Evolutionary conservation across 2,113 vertebrate genomes (phyloP).

Genomic region (Crypturellus undulatus): DNA sequence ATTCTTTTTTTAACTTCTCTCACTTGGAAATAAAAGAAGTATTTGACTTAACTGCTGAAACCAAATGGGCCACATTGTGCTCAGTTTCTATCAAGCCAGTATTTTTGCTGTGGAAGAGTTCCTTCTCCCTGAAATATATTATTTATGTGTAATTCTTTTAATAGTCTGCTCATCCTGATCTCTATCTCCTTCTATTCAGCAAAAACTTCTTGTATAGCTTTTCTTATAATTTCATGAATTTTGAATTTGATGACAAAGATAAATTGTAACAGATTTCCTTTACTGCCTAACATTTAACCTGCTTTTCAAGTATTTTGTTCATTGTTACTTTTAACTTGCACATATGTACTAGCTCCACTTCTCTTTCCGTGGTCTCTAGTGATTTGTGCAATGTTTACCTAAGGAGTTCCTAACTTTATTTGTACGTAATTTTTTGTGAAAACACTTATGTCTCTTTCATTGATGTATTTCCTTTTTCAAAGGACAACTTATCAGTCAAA

Average conservation of each 20-base stretch:
- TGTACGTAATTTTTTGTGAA: background rate
- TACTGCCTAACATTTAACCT: background rate
- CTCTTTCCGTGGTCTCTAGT: background rate
- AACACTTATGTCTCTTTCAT: background rate
- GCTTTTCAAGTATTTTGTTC: background rate
- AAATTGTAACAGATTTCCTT: background rate
- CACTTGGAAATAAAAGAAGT: background rate
- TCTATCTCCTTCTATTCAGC: slow-evolving; percentile 1
- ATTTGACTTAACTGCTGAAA: background rate
- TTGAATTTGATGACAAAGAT: background rate
- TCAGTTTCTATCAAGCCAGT: slow-evolving; percentile 37
- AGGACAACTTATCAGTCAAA: background rate
- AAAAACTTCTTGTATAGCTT: background rate
- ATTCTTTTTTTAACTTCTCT: background rate
- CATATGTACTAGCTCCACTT: background rate
- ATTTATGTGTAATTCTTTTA: slow-evolving; percentile 36
- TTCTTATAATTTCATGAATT: slow-evolving; percentile 19
- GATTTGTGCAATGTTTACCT: background rate
- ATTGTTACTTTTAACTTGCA: background rate
- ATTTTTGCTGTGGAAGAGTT: background rate
- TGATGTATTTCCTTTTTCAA: background rate
- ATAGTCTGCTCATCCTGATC: slow-evolving; percentile 20
- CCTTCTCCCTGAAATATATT: background rate
- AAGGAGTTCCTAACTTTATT: background rate
- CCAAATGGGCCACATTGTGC: background rate